Conservation (phyloP, 2,113 vertebrate genomes). For the Archocentrus centrarchus region DNA sequence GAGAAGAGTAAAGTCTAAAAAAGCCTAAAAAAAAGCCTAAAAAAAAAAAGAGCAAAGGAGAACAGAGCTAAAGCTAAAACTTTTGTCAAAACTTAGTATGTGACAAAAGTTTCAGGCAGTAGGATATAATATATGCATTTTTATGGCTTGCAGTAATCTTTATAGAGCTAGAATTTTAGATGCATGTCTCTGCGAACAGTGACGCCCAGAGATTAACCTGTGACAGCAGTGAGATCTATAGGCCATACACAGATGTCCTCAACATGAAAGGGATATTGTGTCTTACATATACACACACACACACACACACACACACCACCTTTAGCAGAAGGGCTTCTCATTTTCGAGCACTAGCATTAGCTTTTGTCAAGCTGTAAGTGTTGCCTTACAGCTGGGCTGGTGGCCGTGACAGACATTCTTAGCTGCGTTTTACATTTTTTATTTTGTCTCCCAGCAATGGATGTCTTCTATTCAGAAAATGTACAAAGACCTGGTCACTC, state of each 20-base stretch:
- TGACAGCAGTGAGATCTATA: background rate
- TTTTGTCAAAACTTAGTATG: background rate
- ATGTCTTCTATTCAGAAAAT: background rate
- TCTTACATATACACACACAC: background rate
- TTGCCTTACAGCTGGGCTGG: background rate
- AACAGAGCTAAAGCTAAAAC: background rate
- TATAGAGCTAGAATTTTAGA: background rate
- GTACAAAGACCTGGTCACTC: background rate
- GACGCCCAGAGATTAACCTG: background rate
- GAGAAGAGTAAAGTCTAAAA: background rate
- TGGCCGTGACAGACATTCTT: background rate
- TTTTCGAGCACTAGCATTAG: background rate
- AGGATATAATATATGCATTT: slow-evolving; percentile 22
- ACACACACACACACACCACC: background rate
- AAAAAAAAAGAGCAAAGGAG: background rate
- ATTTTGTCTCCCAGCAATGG: background rate
- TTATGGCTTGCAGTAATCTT: background rate
- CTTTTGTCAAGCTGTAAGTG: background rate
- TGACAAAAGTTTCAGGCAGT: background rate
- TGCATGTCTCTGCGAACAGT: background rate
- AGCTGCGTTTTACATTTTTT: background rate
- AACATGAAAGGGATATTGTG: background rate
- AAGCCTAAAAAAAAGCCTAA: background rate
- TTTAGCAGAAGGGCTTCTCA: background rate
- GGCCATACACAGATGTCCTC: background rate